Percentiles rank a stretch among this genome's conserved stretches.
phyloP scores from a whole-genome alignment of 2,113 vertebrate species.

The Chionomys nivalis region DNA sequence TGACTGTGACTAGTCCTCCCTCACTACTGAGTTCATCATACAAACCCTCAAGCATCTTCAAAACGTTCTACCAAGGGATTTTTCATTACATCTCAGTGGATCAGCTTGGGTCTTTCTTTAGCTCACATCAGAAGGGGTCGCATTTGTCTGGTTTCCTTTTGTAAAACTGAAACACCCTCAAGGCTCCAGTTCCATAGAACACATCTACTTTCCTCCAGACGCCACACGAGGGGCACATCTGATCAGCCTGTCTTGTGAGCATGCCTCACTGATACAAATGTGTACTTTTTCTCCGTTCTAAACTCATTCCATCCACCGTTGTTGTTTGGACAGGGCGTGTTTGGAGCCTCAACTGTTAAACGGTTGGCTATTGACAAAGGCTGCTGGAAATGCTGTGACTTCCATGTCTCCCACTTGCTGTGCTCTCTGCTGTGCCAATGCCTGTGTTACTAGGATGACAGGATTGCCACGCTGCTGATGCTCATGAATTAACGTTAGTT shows the following conservation, averaged over 20 bases:
- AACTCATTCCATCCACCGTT: neutral
- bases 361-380: neutral
- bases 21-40: neutral
- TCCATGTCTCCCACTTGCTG: neutral
- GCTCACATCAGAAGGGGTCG: neutral
- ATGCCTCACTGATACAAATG: neutral
- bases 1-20: neutral
- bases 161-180: neutral
- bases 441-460: neutral
- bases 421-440: no score
- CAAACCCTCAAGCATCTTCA: neutral
- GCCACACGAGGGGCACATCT: neutral
- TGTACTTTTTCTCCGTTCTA: neutral
- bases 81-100: neutral
- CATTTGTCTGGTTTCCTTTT: neutral
- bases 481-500: neutral
- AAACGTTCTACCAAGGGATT: neutral
- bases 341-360: neutral
- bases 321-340: neutral
- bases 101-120: neutral
- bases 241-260: neutral
- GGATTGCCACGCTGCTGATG: neutral
- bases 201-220: neutral
- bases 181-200: neutral
- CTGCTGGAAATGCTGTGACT: neutral